Evolutionary conservation across 2,888 invertebrate species (phyloP).

Genomic region (Apodemia mormo): DNA sequence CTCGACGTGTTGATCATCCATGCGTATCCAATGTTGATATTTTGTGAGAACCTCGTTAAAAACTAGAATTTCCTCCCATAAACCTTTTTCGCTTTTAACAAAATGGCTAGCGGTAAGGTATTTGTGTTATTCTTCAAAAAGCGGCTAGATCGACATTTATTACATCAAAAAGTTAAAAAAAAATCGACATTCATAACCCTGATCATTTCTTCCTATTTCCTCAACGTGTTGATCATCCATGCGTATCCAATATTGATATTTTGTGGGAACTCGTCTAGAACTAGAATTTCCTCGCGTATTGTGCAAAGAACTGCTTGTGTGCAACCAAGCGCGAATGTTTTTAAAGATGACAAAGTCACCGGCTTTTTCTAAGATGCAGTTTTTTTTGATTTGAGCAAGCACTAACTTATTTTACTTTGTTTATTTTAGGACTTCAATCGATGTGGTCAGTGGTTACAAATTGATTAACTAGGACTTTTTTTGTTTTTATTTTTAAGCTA

Average conservation of each 20-base stretch:
- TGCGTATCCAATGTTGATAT: slow-evolving; percentile 8
- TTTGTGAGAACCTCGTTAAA: slow-evolving; percentile 7
- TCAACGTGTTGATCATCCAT: neutral
- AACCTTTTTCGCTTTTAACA: too few species aligned
- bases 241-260: slow-evolving; percentile 12
- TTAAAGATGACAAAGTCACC: slow-evolving; percentile 5
- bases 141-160: too few species aligned
- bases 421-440: neutral
- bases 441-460: neutral
- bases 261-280: slow-evolving; percentile 2
- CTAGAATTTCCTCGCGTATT: neutral
- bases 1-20: neutral
- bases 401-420: slow-evolving; percentile 1
- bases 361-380: neutral
- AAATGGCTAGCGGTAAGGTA: too few species aligned
- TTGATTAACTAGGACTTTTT: neutral
- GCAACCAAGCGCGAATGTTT: slow-evolving; percentile 13
- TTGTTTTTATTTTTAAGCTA: neutral
- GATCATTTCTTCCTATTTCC: neutral
- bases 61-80: neutral
- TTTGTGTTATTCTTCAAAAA: too few species aligned
- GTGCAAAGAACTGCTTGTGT: slow-evolving; percentile 2
- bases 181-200: neutral
- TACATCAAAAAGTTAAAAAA: too few species aligned
- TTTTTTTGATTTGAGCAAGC: neutral